A percentile compares a stretch with the other conserved stretches of the same genome.
These are phyloP conservation scores for Mustela lutreola DNA, from an alignment of 2,113 vertebrate species.

Conservation along the genomic window DNA sequence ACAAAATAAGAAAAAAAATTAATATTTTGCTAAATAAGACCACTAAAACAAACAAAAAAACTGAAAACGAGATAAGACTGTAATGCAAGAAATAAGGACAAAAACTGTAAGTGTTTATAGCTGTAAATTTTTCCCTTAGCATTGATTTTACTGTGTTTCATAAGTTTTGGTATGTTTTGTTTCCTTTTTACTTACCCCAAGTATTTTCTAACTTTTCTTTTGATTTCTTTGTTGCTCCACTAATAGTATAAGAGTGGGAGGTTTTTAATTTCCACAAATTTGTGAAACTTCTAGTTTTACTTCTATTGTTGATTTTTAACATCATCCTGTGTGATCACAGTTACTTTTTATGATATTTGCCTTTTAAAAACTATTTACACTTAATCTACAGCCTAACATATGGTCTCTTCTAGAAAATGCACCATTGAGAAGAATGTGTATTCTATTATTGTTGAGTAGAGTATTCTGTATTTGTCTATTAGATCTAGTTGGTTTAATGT, in stretches of 20 bases:
- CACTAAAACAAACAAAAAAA: not conserved
- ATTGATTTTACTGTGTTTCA: not conserved
- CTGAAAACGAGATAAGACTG: not conserved
- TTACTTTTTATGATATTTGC: not conserved
- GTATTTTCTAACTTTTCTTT: not conserved
- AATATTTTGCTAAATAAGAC: not conserved
- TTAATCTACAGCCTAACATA: not conserved
- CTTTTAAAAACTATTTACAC: not conserved
- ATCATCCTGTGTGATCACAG: not conserved
- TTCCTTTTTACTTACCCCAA: not conserved
- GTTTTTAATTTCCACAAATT: not conserved
- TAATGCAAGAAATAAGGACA: not conserved
- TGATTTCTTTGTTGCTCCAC: not conserved
- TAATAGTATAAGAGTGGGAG: not conserved
- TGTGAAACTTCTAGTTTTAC: not conserved
- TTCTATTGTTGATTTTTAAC: not conserved
- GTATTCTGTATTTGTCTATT: not conserved
- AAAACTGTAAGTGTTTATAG: not conserved
- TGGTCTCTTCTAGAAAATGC: not conserved
- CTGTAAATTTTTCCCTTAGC: not conserved
- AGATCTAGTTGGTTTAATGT: not conserved
- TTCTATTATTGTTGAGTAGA: not conserved
- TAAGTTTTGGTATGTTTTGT: not conserved
- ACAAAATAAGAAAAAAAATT: not conserved
- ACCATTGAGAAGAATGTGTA: not conserved